phyloP scores from a whole-genome alignment of 2,888 invertebrate species.

The Melieria omissa region DNA sequence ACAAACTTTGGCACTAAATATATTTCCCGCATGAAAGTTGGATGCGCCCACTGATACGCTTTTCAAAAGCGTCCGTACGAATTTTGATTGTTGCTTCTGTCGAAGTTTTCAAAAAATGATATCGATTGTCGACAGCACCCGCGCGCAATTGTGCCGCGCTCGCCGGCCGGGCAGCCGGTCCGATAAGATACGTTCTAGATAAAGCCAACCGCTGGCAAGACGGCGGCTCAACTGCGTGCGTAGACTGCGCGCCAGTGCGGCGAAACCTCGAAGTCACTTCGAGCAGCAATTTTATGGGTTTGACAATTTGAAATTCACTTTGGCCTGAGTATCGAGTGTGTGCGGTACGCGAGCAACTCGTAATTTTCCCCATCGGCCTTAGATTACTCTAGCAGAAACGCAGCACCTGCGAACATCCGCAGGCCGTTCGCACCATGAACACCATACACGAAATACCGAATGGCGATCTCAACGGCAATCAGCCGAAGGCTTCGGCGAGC shows the following conservation, averaged over 20 bases:
- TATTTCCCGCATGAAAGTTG: too few species aligned
- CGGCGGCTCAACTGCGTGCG: slow-evolving; percentile 2
- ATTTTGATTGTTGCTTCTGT: background rate
- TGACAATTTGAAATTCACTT: slow-evolving; percentile 32
- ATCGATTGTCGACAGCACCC: slow-evolving; percentile 23
- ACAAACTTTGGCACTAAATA: too few species aligned
- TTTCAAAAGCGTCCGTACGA: too few species aligned
- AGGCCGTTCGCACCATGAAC: slow-evolving; percentile 39
- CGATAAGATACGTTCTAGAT: slow-evolving; percentile 28
- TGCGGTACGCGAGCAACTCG: slow-evolving; percentile 8
- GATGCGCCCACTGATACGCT: too few species aligned
- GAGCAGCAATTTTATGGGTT: slow-evolving; percentile 10
- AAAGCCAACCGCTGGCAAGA: slow-evolving; percentile 12
- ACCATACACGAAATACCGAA: slow-evolving; percentile 43
- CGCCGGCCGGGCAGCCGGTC: background rate
- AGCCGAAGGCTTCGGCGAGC: slow-evolving; percentile 11
- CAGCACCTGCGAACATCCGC: too few species aligned
- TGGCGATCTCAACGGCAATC: slow-evolving; percentile 27
- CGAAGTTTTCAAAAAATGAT: background rate
- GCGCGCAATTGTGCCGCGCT: background rate
- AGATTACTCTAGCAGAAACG: too few species aligned
- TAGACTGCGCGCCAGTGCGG: background rate
- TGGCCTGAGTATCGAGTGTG: slow-evolving; percentile 26
- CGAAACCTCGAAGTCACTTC: background rate
- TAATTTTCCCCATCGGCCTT: too few species aligned